phyloP scores from a whole-genome alignment of 2,888 invertebrate genomes.

The Tetragonula carbonaria region DNA sequence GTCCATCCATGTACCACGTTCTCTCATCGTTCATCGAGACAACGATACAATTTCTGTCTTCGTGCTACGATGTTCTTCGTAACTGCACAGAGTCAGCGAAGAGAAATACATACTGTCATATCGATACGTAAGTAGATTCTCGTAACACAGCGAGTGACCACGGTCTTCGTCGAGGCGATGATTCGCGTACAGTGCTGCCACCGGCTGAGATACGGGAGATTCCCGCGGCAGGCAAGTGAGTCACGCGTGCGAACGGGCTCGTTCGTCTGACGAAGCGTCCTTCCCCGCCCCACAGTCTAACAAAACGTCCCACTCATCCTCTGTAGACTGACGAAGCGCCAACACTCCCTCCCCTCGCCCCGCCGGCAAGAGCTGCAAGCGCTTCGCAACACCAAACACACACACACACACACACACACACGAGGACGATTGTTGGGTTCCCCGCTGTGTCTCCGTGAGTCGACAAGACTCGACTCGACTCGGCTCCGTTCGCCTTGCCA shows the following conservation, averaged over 20 bases:
- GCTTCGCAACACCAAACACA: slow-evolving; percentile 41
- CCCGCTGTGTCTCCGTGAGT: slow-evolving; percentile 42
- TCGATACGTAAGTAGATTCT: background rate
- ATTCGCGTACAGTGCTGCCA: slow-evolving; percentile 76
- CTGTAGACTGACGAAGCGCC: slow-evolving; percentile 57
- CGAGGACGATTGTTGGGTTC: slow-evolving; percentile 41
- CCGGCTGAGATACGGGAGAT: slow-evolving; percentile 74
- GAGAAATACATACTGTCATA: background rate
- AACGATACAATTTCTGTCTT: background rate
- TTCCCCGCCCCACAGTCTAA: slow-evolving; percentile 38
- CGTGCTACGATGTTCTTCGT: background rate
- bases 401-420: slow-evolving; percentile 7
- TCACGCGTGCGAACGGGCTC: slow-evolving; percentile 74
- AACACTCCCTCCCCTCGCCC: slow-evolving; percentile 31
- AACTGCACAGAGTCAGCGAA: background rate
- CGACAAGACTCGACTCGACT: slow-evolving; percentile 31
- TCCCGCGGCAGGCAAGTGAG: slow-evolving; percentile 77
- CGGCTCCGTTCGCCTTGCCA: slow-evolving; percentile 28
- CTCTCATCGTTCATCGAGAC: background rate
- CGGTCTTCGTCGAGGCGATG: background rate
- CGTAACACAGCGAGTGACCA: background rate
- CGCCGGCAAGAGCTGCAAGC: background rate
- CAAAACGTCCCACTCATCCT: slow-evolving; percentile 43
- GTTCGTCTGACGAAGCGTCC: slow-evolving; percentile 72
- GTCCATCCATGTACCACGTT: background rate